Evolutionary conservation across 2,113 vertebrate species (phyloP).

Genomic region (Chionis minor): DNA sequence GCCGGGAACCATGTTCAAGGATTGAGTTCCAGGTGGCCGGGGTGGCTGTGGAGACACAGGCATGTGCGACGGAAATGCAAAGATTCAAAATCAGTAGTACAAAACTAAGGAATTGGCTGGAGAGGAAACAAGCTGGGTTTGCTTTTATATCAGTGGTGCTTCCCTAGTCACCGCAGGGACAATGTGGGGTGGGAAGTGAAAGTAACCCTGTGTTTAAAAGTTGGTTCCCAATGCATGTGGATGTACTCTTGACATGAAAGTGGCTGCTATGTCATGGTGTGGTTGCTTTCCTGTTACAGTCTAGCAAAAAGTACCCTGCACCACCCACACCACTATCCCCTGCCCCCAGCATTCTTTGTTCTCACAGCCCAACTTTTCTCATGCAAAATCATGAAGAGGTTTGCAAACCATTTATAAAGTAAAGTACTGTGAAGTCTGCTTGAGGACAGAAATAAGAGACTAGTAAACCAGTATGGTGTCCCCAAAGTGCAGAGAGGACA

Average conservation of each 20-base stretch:
- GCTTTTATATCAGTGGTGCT: accelerated
- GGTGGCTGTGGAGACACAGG: neutral
- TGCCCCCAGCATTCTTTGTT: neutral
- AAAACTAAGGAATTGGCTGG: neutral
- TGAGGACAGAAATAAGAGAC: neutral
- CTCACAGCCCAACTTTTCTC: neutral
- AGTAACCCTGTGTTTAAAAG: neutral
- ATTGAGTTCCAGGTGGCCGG: neutral
- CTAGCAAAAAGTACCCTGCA: neutral
- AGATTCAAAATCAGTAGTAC: neutral
- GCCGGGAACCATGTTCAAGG: neutral
- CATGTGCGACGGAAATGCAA: accelerated
- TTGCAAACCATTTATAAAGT: neutral
- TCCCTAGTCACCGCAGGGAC: neutral
- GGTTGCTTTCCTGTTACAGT: neutral
- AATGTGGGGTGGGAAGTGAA: neutral
- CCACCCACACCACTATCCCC: neutral
- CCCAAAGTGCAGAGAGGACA: neutral
- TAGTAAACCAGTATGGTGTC: neutral
- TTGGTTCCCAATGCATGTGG: neutral
- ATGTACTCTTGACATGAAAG: neutral
- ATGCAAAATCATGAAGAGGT: neutral
- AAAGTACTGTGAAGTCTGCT: neutral
- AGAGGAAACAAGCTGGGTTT: neutral
- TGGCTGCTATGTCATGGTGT: neutral